Conservation (phyloP, 2,113 vertebrate species). For the Scolopax mira region DNA sequence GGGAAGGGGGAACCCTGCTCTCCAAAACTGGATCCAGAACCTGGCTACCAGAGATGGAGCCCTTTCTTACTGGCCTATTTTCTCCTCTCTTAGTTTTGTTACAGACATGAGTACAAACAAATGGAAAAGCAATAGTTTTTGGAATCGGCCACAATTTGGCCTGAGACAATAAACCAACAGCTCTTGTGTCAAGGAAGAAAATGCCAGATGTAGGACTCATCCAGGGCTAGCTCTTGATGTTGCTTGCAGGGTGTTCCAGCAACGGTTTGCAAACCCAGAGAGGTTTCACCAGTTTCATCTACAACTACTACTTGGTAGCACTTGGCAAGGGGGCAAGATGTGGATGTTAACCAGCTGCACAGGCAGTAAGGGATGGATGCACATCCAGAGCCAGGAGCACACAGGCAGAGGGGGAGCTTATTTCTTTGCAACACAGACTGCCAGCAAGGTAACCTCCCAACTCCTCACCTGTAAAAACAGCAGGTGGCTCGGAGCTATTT, state of each 20-base stretch:
- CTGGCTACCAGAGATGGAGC: not conserved
- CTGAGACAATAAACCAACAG: not conserved
- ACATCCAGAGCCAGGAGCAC: not conserved
- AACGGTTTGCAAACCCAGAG: not conserved
- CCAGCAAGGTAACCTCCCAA: not conserved
- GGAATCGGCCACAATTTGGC: not conserved
- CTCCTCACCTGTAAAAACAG: slow-evolving; percentile 91
- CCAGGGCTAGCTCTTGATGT: not conserved
- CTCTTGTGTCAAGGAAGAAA: not conserved
- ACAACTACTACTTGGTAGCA: not conserved
- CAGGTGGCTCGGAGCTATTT: slow-evolving; percentile 84
- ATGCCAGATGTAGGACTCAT: not conserved
- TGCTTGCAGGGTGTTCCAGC: not conserved
- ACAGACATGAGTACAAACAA: not conserved
- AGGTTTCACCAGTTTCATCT: not conserved
- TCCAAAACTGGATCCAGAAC: not conserved
- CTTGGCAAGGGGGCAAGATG: not conserved
- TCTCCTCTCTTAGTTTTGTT: not conserved
- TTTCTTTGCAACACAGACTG: not conserved
- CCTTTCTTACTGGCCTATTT: not conserved
- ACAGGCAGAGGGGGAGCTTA: not conserved
- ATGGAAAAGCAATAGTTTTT: not conserved
- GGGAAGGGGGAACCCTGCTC: not conserved
- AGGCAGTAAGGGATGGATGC: not conserved
- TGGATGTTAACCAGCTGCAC: not conserved